Conservation (phyloP, 2,797 vertebrate species). For the Myiothlypis chrysogaster region DNA sequence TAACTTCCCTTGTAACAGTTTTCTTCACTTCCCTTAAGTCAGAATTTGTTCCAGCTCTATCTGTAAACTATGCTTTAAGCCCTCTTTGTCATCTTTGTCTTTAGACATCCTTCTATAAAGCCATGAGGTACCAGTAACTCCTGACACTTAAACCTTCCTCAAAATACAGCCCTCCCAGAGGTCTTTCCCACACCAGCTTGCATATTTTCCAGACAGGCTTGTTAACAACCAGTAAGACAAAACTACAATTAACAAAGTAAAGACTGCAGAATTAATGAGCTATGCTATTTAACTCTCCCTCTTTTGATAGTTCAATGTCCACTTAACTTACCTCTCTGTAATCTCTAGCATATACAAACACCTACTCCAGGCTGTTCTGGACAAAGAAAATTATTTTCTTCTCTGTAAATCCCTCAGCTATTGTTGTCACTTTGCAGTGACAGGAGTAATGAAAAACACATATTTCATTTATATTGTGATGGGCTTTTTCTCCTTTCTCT, state of each 20-base stretch:
- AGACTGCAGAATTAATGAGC: not conserved
- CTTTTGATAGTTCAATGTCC: not conserved
- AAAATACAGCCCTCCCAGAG: not conserved
- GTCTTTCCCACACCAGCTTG: not conserved
- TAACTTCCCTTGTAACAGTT: not conserved
- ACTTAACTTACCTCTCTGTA: not conserved
- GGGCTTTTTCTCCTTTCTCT: not conserved
- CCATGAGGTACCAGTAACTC: not conserved
- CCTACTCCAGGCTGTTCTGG: not conserved
- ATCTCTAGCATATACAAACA: not conserved
- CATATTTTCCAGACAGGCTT: not conserved
- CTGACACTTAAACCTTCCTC: not conserved
- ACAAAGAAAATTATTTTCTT: not conserved
- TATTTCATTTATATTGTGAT: not conserved
- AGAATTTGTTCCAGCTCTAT: not conserved
- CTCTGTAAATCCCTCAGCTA: not conserved
- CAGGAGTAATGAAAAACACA: not conserved
- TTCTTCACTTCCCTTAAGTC: not conserved
- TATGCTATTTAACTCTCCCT: not conserved
- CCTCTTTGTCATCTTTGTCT: not conserved
- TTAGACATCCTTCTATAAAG: not conserved
- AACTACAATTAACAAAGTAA: not conserved
- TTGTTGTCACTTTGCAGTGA: not conserved
- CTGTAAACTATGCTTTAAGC: not conserved
- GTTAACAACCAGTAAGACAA: not conserved